Conservation (phyloP, 2,888 invertebrate species). For the Pyrocoelia pectoralis region DNA sequence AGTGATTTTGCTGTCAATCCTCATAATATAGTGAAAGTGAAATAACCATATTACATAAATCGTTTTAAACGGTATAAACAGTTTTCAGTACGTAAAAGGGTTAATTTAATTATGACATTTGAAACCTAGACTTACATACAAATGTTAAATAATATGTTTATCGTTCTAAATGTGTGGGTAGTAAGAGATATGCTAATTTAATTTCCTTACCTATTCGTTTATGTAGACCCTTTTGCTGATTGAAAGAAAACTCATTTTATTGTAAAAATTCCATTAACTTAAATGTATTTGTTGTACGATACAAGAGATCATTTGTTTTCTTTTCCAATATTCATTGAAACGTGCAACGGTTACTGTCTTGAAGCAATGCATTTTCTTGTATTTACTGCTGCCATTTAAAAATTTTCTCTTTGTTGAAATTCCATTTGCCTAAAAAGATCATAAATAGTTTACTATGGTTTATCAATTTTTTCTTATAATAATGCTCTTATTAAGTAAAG, state of each 20-base stretch:
- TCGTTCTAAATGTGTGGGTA: background rate
- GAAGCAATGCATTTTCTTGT: conserved; percentile 4
- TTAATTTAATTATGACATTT: no score
- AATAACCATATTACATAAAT: no score
- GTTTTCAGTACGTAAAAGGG: no score
- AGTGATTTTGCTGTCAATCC: no score
- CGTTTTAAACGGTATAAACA: no score
- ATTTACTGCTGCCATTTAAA: background rate
- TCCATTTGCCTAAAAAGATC: background rate
- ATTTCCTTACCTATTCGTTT: conserved; percentile 6
- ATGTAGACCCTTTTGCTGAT: background rate
- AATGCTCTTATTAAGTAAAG: no score
- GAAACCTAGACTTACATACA: background rate
- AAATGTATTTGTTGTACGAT: conserved; percentile 12
- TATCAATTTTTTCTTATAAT: no score
- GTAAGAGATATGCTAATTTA: conserved; percentile 1
- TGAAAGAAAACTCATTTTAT: conserved; percentile 7
- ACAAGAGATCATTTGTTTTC: background rate
- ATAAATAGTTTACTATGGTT: no score
- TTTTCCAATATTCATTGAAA: conserved; percentile 7
- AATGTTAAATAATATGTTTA: no score
- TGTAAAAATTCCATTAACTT: conserved; percentile 9
- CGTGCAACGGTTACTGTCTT: conserved; percentile 10
- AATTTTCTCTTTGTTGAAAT: background rate
- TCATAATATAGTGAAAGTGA: no score